phyloP scores from a whole-genome alignment of 2,888 invertebrate species.

The Holacanthella duospinosa region DNA sequence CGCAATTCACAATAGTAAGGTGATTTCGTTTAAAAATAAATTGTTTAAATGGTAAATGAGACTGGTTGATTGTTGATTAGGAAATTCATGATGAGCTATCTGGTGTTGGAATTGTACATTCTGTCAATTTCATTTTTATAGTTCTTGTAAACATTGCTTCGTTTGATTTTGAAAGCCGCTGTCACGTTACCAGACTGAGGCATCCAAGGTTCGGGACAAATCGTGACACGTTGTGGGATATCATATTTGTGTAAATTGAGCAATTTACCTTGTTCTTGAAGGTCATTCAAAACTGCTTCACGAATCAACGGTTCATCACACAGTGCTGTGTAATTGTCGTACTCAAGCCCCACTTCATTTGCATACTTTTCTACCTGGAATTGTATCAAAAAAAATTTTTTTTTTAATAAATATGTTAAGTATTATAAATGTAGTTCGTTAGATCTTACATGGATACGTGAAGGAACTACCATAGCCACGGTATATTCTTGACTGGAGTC shows the following conservation, averaged over 20 bases:
- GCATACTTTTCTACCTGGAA: conserved; percentile 53
- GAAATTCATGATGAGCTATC: background rate
- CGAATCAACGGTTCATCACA: conserved; percentile 63
- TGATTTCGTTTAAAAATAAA: background rate
- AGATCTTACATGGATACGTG: conserved; percentile 44
- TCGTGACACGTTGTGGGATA: conserved; percentile 43
- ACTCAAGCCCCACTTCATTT: conserved; percentile 51
- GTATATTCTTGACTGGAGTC: conserved; percentile 73
- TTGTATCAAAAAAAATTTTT: background rate
- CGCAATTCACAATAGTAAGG: background rate
- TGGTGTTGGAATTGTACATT: conserved; percentile 39
- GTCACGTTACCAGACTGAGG: conserved; percentile 48
- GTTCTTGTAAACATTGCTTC: conserved; percentile 45
- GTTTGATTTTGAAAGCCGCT: conserved; percentile 49
- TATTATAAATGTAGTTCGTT: background rate
- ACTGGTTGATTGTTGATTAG: background rate
- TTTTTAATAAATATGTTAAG: background rate
- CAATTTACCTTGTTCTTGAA: conserved; percentile 64
- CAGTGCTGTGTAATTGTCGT: conserved; percentile 56
- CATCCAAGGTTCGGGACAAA: conserved; percentile 46
- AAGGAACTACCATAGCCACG: conserved; percentile 84
- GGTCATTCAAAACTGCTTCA: conserved; percentile 67
- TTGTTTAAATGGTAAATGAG: background rate
- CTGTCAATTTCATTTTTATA: conserved; percentile 43
- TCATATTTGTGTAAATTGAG: conserved; percentile 39